Percentiles rank a stretch among this genome's conserved stretches.
Conservation (phyloP, 2,113 vertebrate species). For the Psittacara wagleri region DNA sequence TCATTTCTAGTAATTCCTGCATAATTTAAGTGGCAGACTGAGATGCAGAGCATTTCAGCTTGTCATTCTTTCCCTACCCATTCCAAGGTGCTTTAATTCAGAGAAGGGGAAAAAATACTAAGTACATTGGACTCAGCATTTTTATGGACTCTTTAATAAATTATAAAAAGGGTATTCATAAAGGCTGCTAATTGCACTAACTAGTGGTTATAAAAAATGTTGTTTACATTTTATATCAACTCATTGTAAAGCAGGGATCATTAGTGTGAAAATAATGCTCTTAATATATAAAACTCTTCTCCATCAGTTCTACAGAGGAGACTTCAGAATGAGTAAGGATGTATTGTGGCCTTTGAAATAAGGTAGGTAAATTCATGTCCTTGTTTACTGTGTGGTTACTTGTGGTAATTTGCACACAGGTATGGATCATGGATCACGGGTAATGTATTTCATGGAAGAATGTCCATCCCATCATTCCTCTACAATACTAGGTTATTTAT, state of each 20-base stretch:
- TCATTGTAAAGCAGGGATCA: neutral
- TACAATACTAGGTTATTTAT: neutral
- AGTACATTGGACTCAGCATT: conserved; percentile 22
- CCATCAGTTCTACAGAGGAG: neutral
- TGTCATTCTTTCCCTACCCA: conserved; percentile 24
- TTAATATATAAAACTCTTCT: neutral
- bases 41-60: conserved; percentile 26
- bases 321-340: neutral
- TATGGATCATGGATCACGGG: neutral
- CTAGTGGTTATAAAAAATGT: conserved; percentile 42
- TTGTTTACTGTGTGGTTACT: neutral
- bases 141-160: conserved; percentile 59
- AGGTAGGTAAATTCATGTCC: neutral
- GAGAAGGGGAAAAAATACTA: neutral
- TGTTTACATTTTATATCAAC: conserved; percentile 66
- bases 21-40: conserved; percentile 58
- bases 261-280: neutral
- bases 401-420: neutral
- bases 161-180: conserved; percentile 51
- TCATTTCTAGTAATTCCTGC: conserved; percentile 68
- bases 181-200: conserved; percentile 57
- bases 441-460: neutral
- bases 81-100: conserved; percentile 49
- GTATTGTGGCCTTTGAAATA: neutral
- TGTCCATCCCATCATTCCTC: neutral